A percentile compares a stretch with the other conserved stretches of the same genome.
Conservation (phyloP, 2,888 invertebrate species). For the Tortrix viridana region DNA sequence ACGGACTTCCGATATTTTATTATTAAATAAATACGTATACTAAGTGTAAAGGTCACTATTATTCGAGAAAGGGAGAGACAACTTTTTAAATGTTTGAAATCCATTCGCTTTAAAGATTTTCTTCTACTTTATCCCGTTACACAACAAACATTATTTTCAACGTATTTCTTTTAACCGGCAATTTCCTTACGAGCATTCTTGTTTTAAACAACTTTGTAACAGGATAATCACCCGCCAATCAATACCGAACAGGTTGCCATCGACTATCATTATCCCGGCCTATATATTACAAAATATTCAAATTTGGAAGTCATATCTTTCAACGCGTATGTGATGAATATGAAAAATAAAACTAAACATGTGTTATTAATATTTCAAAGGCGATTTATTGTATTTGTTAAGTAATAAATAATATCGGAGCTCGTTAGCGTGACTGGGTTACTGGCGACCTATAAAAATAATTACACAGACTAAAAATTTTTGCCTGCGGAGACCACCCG, state of each 20-base stretch:
- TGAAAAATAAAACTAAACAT: slow-evolving; percentile 45
- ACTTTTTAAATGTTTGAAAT: too few species aligned
- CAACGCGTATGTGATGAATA: slow-evolving; percentile 47
- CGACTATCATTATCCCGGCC: slow-evolving; percentile 49
- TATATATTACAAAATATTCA: slow-evolving; percentile 30
- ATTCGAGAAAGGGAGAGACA: too few species aligned
- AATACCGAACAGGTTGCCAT: slow-evolving; percentile 52
- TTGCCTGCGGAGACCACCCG: slow-evolving; percentile 41
- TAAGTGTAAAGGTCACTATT: too few species aligned
- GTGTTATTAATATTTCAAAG: slow-evolving; percentile 61
- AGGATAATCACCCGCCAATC: slow-evolving; percentile 54
- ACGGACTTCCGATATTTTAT: neutral
- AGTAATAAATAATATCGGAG: slow-evolving; percentile 57
- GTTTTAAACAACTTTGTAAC: neutral
- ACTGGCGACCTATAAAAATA: slow-evolving; percentile 54
- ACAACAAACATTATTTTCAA: too few species aligned
- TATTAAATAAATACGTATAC: too few species aligned
- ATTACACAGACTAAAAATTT: slow-evolving; percentile 38
- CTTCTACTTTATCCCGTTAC: too few species aligned
- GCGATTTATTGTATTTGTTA: slow-evolving; percentile 66
- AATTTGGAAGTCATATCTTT: slow-evolving; percentile 39
- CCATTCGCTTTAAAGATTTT: too few species aligned
- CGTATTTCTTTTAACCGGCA: neutral
- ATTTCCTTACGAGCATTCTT: slow-evolving; percentile 10
- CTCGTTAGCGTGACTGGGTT: slow-evolving; percentile 53